Conservation (phyloP, 2,797 vertebrate genomes). For the Schizopygopsis pylzovi region DNA sequence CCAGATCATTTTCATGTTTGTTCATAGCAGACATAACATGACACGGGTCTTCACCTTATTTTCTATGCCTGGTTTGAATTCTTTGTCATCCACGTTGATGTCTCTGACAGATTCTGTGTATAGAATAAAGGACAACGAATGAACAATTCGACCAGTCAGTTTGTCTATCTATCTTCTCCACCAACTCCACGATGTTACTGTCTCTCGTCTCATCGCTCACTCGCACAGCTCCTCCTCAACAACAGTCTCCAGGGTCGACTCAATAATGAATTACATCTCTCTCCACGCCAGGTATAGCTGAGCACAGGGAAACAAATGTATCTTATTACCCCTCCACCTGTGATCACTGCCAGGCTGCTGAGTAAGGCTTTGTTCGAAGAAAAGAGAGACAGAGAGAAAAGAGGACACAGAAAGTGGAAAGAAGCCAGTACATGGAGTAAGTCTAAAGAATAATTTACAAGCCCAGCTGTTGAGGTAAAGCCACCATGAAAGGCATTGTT, state of each 20-base stretch:
- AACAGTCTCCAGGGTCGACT: constrained; percentile 64
- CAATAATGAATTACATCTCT: constrained; percentile 78
- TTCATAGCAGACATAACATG: neutral
- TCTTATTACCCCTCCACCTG: constrained; percentile 65
- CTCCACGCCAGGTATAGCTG: constrained; percentile 67
- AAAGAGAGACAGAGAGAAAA: constrained; percentile 33
- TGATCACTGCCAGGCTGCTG: constrained; percentile 68
- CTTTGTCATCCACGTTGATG: neutral
- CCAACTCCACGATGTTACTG: neutral
- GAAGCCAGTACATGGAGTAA: constrained; percentile 39
- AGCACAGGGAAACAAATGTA: constrained; percentile 73
- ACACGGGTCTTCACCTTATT: neutral
- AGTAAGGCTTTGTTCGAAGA: constrained; percentile 42
- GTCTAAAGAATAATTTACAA: constrained; percentile 34
- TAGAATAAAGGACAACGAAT: neutral
- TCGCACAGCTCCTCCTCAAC: constrained; percentile 48
- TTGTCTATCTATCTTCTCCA: constrained; percentile 2
- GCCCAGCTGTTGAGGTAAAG: constrained; percentile 35
- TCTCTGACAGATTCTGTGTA: neutral
- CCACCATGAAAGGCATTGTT: constrained; percentile 36
- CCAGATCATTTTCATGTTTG: neutral
- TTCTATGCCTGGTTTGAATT: neutral
- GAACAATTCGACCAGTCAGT: neutral
- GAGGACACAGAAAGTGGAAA: constrained; percentile 8
- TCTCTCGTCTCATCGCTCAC: neutral